Percentiles rank a stretch among this genome's conserved stretches.
phyloP scores from a whole-genome alignment of 2,113 vertebrate species.

The Platysternon megacephalum region DNA sequence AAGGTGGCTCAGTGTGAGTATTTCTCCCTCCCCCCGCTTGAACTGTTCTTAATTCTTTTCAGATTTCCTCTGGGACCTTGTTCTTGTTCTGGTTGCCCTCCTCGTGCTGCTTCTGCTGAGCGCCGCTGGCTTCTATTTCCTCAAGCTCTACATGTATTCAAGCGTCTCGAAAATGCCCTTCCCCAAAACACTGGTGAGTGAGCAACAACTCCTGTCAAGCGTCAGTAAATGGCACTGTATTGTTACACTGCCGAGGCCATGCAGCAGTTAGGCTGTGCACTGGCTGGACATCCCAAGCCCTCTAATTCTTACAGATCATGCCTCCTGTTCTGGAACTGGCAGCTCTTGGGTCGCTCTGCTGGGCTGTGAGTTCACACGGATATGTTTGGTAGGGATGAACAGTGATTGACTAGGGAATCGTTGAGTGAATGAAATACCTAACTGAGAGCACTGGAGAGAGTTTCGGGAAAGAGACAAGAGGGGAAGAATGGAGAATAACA shows the following conservation, averaged over 20 bases:
- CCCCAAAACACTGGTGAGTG: conserved; percentile 49
- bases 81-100: rapidly evolving
- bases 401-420: not conserved
- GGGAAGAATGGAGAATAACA: no score
- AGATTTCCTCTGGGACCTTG: conserved; percentile 32
- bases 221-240: not conserved
- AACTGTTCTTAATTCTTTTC: not conserved
- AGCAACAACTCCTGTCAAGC: rapidly evolving
- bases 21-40: not conserved
- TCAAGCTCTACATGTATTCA: not conserved
- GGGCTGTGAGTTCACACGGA: not conserved
- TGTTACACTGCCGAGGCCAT: not conserved
- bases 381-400: not conserved
- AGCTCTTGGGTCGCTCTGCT: not conserved
- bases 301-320: not conserved
- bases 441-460: not conserved
- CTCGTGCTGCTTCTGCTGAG: not conserved
- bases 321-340: not conserved
- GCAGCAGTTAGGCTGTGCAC: not conserved
- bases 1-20: not conserved
- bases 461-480: not conserved
- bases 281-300: not conserved
- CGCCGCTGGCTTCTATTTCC: rapidly evolving
- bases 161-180: rapidly evolving
- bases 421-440: not conserved